Evolutionary conservation across 2,113 vertebrate species (phyloP), one percentile per base, ranked within the genome.

Genomic region (Bubo blakistoni): DNA sequence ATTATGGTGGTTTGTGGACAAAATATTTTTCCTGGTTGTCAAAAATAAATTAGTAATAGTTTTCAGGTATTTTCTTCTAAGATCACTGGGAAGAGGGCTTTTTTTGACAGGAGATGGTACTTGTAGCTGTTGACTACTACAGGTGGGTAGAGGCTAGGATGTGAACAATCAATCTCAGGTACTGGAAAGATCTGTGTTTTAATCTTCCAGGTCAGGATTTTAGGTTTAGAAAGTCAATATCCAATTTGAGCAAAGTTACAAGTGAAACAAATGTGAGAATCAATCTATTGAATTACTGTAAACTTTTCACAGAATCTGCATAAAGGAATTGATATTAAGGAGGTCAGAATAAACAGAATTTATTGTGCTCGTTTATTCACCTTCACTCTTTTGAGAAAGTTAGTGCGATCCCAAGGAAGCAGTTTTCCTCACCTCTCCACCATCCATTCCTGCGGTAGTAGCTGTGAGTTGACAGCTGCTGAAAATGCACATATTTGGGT

Each of bases 401-500:
- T 16, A 29, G 18, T 38, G 47, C 54, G 5, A 22, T 42, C 40
- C 47, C 30, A n/a, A 52, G 36, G 69, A 90, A 49, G 21, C 17
- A 8, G 11, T 13, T 58, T 76, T 58, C 67, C 78, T 66, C 32
- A 13, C 4, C 57, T 82, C 29, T 54, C 19, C 38, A 14, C 13
- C 6, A 32, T 8, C n/a, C 24, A 0, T 42, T 46, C 24, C n/a
- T 77, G 52, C 34, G 4, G 1, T 21, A 9, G 36, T 12, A 57
- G 55, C 70, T 24, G 19, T 55, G n/a, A 32, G 54, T 81, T 73
- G 51, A 61, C 29, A 79, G 57, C 66, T 80, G 42, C 67, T 30
- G 20, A 38, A 73, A 58, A 0, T 3, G 8, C 2, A 2, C 1
- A 4, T 25, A 8, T 54, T 25, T 3, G 55, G 0, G 1, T 30